Percentiles rank a stretch among this genome's conserved stretches.
phyloP scores from a whole-genome alignment of 2,888 invertebrate species.

The Andrena bucephala region DNA sequence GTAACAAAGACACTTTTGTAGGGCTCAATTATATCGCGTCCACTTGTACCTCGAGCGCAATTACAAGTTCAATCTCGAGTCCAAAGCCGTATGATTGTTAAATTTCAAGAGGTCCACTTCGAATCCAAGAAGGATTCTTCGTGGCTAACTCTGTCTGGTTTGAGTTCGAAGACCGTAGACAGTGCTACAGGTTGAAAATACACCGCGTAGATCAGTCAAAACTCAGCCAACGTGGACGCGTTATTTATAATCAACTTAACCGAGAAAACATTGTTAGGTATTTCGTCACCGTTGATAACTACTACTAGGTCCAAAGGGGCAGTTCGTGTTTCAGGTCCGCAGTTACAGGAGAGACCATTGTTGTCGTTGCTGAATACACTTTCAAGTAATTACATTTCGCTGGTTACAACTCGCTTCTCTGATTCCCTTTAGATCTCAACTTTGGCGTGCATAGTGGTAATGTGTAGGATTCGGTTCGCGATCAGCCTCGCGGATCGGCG shows the following conservation, averaged over 20 bases:
- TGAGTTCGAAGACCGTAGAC: conserved; percentile 10
- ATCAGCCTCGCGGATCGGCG: conserved; percentile 39
- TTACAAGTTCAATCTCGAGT: conserved; percentile 33
- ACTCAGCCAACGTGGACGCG: conserved; percentile 2
- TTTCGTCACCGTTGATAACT: conserved; percentile 35
- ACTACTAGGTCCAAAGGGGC: conserved; percentile 23
- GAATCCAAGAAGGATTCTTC: conserved; percentile 16
- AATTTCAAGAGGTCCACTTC: conserved; percentile 48
- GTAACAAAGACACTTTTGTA: conserved; percentile 46
- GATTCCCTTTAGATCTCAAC: conserved; percentile 39
- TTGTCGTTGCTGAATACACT: conserved; percentile 65
- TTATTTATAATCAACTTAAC: conserved; percentile 29
- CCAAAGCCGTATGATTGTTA: conserved; percentile 47
- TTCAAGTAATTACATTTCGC: conserved; percentile 79
- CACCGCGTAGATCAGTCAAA: conserved; percentile 8
- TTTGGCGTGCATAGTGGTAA: conserved; percentile 76
- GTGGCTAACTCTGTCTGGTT: conserved; percentile 1
- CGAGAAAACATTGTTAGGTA: conserved; percentile 49
- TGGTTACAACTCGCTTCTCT: conserved; percentile 68
- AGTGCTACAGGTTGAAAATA: conserved; percentile 19
- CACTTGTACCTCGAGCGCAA: conserved; percentile 45
- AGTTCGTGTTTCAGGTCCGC: conserved; percentile 22
- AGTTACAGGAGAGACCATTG: conserved; percentile 29
- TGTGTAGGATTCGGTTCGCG: conserved; percentile 68
- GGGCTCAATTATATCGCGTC: conserved; percentile 52